Base-by-base conservation (phyloP, 2,113 vertebrate species). In the Pavo muticus region DNA sequence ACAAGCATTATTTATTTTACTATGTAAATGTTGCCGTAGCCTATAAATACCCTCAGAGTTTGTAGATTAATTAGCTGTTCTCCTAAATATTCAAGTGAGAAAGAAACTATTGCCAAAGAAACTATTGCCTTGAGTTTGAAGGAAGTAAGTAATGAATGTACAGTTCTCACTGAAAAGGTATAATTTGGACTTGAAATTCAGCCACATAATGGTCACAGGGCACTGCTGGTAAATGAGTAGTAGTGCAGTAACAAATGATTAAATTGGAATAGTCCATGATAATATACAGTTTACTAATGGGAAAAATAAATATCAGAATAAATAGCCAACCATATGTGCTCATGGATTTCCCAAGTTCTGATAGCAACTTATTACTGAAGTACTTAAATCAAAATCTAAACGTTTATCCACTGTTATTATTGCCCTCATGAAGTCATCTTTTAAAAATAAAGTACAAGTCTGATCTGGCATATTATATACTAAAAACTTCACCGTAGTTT, bases 1-100 rank as follows among this genome's bases (percentile, higher is more conserved):
- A 87, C 2, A 24, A 54, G 16, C n/a, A 80, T 82, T 89, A 79
- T 82, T 91, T 95, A 79, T 91, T 94, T 95, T 80, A 87, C 59
- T 85, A 15, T 24, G 50, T 80, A 81, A 89, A 73, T 80, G 73
- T 87, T 91, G 68, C 87, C 70, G 77, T 87, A 89, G 7, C 40
- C 72, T 85, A 68, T 73, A 88, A 85, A 92, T 91, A 94, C 61
- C 39, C 25, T 83, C 35, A 32, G 68, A 87, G 39, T 68, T 39
- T 86, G 47, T 29, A 77, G 64, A 82, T 83, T 60, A 85, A 96
- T 91, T 91, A 93, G 27, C 80, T 87, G 47, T 65, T 94, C 48
- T 81, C 35, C 57, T 87, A 68, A 93, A 79, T 70, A 63, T 45
- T 67, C 81, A 48, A 84, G 84, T 67, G 81, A 92, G 74, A 87